phyloP scores from a whole-genome alignment of 2,113 vertebrate genomes.

The Rhabdornis inornatus region DNA sequence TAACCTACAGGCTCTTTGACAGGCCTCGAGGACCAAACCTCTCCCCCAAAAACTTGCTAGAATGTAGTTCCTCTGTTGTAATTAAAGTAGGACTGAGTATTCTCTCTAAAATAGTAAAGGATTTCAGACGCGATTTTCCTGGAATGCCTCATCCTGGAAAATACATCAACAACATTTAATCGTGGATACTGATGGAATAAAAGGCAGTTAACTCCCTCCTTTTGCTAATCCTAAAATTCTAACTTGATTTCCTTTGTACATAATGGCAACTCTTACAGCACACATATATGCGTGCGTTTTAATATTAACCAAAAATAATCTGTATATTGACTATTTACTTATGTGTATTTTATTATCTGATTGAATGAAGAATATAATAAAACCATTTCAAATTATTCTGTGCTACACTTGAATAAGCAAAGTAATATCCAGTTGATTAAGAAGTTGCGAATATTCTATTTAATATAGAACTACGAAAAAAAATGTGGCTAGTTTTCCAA shows the following conservation, averaged over 20 bases:
- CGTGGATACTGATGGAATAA: not conserved
- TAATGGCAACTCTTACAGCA: not conserved
- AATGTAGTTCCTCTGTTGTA: not conserved
- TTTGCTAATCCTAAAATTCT: not conserved
- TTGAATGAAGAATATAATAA: not conserved
- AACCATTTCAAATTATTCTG: not conserved
- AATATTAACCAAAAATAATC: not conserved
- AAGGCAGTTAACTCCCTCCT: not conserved
- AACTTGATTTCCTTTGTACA: not conserved
- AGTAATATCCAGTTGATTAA: not conserved
- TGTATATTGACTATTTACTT: not conserved
- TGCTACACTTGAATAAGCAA: not conserved
- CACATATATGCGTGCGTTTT: not conserved
- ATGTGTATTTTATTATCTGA: not conserved
- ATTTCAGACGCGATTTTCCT: not conserved
- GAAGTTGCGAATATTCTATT: not conserved
- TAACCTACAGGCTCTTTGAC: not conserved
- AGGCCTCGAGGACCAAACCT: not conserved
- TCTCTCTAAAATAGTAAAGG: not conserved
- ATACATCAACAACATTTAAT: not conserved
- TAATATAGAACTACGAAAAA: not conserved
- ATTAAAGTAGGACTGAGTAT: not conserved
- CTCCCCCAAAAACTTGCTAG: not conserved
- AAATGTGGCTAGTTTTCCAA: not conserved
- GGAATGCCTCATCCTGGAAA: not conserved